Evolutionary conservation across 2,113 vertebrate species (phyloP).

Genomic region (Pogonocichla stellata): DNA sequence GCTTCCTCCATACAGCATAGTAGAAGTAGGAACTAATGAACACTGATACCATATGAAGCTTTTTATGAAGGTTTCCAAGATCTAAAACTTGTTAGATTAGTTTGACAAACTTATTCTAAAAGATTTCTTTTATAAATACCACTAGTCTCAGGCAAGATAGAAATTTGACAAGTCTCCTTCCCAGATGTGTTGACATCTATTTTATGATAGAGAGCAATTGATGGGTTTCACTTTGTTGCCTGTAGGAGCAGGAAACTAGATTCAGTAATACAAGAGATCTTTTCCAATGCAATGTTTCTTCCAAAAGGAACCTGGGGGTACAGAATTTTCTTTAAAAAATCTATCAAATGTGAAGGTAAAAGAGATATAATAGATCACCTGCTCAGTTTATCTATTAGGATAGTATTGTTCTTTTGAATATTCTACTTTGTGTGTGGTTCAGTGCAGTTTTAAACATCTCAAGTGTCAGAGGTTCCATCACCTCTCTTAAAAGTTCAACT

Average conservation of each 20-base stretch:
- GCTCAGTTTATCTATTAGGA: background rate
- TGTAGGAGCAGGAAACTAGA: background rate
- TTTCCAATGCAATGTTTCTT: background rate
- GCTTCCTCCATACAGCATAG: background rate
- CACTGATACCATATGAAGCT: rapidly evolving
- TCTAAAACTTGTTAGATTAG: background rate
- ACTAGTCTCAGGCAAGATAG: background rate
- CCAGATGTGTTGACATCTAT: background rate
- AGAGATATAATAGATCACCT: background rate
- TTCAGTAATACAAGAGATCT: background rate
- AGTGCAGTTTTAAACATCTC: background rate
- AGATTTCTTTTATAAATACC: background rate
- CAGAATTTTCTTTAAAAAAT: background rate
- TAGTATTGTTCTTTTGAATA: background rate
- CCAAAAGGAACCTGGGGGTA: background rate
- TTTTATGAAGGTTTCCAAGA: background rate
- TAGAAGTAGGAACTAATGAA: background rate
- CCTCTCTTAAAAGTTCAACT: background rate
- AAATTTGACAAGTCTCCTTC: background rate
- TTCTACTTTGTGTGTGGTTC: background rate
- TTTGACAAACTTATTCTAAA: background rate
- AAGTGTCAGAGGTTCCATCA: background rate
- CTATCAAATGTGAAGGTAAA: background rate
- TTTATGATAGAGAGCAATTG: background rate
- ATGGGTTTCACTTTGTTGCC: background rate